These are phyloP conservation scores for Manacus vitellinus DNA, from an alignment of 2,113 vertebrate species.

Conservation along the genomic window DNA sequence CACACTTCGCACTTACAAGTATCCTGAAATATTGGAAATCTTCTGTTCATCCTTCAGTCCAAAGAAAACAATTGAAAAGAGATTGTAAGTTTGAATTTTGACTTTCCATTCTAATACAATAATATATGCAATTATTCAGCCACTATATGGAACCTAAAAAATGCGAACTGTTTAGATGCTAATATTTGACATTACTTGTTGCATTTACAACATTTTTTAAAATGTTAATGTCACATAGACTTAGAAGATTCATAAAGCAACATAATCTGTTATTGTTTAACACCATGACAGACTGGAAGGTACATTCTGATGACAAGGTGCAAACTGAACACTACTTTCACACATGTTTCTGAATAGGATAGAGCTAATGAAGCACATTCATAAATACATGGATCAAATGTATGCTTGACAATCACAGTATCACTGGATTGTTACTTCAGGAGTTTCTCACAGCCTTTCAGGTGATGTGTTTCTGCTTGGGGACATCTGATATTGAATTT, in stretches of 20 bases:
- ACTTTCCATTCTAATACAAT: neutral
- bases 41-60: neutral
- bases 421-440: neutral
- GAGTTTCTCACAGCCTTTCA: neutral
- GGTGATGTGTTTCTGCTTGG: neutral
- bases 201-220: neutral
- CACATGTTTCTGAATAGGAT: neutral
- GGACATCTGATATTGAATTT: neutral
- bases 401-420: too few relatives aligned
- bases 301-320: neutral
- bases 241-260: neutral
- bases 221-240: neutral
- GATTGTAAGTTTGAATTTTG: neutral
- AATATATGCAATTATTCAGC: neutral
- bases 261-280: neutral
- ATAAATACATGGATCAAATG: neutral
- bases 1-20: neutral
- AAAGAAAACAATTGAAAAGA: neutral
- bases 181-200: neutral
- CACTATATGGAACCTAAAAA: neutral
- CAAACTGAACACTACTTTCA: neutral
- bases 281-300: neutral
- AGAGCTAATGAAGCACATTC: neutral
- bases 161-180: neutral
- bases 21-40: neutral